Conservation (phyloP, 2,797 vertebrate species). For the Coregonus ussuriensis region DNA sequence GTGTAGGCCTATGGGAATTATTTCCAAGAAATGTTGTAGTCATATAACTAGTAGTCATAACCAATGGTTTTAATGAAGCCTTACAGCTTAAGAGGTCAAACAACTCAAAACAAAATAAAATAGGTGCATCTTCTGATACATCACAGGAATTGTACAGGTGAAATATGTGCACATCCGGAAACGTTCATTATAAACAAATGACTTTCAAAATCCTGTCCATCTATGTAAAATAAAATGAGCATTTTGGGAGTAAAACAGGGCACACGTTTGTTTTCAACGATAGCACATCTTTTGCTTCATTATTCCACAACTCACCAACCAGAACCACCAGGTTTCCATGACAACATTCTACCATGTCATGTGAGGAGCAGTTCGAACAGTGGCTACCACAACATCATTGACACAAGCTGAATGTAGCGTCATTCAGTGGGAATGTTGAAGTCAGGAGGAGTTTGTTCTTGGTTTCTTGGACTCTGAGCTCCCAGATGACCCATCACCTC, state of each 20-base stretch:
- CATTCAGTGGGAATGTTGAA: background rate
- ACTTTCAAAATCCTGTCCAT: background rate
- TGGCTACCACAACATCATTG: background rate
- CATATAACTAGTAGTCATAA: too few species aligned
- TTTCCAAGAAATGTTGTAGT: background rate
- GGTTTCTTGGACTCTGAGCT: slow-evolving; percentile 13
- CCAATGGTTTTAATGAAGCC: background rate
- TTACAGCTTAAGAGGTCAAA: background rate
- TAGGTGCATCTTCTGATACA: background rate
- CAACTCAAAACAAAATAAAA: background rate
- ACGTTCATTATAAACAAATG: background rate
- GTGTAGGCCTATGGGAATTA: background rate
- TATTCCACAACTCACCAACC: background rate
- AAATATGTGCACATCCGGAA: background rate
- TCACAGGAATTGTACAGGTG: background rate
- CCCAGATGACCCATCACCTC: slow-evolving; percentile 24
- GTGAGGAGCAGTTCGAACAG: background rate
- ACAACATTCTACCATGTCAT: background rate
- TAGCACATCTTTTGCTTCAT: background rate
- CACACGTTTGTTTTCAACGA: background rate
- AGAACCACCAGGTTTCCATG: background rate
- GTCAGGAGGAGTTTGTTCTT: slow-evolving; percentile 39
- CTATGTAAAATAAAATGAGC: background rate
- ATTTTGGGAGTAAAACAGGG: background rate
- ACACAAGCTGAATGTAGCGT: background rate